These are phyloP conservation scores for Copsychus sechellarum DNA, from an alignment of 2,113 vertebrate genomes.

Conservation along the genomic window DNA sequence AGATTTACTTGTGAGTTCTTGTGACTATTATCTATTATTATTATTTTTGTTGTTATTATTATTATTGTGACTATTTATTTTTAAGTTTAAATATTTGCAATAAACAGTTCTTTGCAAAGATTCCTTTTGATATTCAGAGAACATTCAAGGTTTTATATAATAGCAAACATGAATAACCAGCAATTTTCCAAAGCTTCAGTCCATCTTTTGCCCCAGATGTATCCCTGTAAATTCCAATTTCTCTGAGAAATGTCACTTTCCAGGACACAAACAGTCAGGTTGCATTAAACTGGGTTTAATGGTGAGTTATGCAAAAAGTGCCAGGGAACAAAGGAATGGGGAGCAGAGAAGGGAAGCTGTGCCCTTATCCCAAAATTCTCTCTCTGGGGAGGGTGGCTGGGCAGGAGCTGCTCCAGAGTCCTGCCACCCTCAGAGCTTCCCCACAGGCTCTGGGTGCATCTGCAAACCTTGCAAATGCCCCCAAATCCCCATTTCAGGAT, in stretches of 20 bases:
- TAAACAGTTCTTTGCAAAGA: not conserved
- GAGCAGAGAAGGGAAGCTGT: not conserved
- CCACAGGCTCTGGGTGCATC: not conserved
- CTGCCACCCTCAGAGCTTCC: not conserved
- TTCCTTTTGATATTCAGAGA: not conserved
- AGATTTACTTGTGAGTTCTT: not conserved
- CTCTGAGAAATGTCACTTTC: not conserved
- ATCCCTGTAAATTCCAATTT: not conserved
- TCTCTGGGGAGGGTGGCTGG: too few relatives aligned
- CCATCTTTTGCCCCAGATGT: not conserved
- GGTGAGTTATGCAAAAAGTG: not conserved
- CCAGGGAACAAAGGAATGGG: not conserved
- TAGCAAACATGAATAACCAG: accelerated
- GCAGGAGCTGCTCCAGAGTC: not conserved
- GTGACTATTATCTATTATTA: too few relatives aligned
- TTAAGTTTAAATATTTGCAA: not conserved
- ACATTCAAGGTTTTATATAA: not conserved
- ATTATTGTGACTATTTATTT: too few relatives aligned
- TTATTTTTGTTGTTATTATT: too few relatives aligned
- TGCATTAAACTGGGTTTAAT: not conserved
- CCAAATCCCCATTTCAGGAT: not conserved
- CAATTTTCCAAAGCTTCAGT: not conserved
- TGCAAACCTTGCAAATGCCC: not conserved
- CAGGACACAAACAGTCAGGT: too few relatives aligned
- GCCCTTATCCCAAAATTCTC: not conserved